These are phyloP conservation scores for Meloidogyne chitwoodi DNA, from an alignment of 1,140 invertebrate genomes.

Conservation along the genomic window DNA sequence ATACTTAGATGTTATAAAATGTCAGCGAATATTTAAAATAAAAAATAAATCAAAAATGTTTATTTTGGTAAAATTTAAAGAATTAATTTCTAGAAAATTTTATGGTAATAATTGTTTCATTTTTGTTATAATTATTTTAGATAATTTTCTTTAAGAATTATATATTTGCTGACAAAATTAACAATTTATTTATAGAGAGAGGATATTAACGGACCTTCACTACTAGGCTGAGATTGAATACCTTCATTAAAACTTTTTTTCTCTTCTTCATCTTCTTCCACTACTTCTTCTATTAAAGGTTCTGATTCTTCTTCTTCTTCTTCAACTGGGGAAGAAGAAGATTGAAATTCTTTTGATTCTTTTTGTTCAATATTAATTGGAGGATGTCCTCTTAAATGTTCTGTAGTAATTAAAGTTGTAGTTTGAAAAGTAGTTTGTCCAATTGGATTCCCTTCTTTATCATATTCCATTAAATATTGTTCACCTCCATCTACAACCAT, in stretches of 20 bases:
- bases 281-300: not conserved
- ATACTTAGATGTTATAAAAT: too few species aligned
- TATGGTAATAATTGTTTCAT: too few species aligned
- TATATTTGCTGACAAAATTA: not conserved
- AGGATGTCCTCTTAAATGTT: not conserved
- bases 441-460: conserved; percentile 2
- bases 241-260: not conserved
- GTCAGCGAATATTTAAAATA: not conserved
- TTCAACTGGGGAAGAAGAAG: not conserved
- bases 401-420: conserved; percentile 2
- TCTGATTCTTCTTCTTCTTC: not conserved
- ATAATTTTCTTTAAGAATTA: too few species aligned
- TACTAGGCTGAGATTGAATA: not conserved
- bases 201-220: not conserved
- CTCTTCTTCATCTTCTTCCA: not conserved
- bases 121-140: too few species aligned
- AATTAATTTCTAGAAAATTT: too few species aligned
- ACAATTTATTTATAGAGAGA: too few species aligned
- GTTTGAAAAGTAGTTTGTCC: conserved; percentile 8
- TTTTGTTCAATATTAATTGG: conserved; percentile 8
- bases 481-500: conserved; percentile 35
- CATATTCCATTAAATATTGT: conserved; percentile 9
- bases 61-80: too few species aligned
- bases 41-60: too few species aligned
- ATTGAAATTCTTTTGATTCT: not conserved